Conservation (phyloP, 2,113 vertebrate species). For the Scophthalmus maximus region DNA sequence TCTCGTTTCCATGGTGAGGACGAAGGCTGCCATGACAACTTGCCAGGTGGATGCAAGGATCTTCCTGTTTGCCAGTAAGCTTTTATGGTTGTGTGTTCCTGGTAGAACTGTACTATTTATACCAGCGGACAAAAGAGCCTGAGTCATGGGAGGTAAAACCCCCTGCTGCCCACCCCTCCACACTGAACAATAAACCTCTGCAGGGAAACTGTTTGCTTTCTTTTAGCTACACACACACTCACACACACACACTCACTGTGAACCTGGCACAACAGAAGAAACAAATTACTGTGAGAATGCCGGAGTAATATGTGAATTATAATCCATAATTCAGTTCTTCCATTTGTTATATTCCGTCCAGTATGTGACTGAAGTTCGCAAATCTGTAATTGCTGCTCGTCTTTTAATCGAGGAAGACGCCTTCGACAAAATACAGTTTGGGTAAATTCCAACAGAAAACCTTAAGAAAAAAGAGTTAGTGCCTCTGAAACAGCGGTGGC, state of each 20-base stretch:
- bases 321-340: not conserved
- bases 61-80: conserved; percentile 26
- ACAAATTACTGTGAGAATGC: not conserved
- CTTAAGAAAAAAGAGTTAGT: no score
- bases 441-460: no score
- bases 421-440: no score
- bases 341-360: no score
- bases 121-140: not conserved
- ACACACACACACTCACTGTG: not conserved
- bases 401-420: no score
- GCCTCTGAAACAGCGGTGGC: no score
- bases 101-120: conserved; percentile 3
- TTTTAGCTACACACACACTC: not conserved
- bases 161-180: not conserved
- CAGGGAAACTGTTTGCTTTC: conserved; percentile 14
- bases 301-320: not conserved
- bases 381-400: no score
- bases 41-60: conserved; percentile 37
- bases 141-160: conserved; percentile 9
- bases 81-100: not conserved
- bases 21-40: conserved; percentile 64
- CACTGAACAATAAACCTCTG: conserved; percentile 21
- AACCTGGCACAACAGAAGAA: not conserved
- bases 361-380: no score
- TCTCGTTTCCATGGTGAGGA: conserved; percentile 45